phyloP scores from a whole-genome alignment of 2,888 invertebrate species.

The Eupithecia subfuscata region DNA sequence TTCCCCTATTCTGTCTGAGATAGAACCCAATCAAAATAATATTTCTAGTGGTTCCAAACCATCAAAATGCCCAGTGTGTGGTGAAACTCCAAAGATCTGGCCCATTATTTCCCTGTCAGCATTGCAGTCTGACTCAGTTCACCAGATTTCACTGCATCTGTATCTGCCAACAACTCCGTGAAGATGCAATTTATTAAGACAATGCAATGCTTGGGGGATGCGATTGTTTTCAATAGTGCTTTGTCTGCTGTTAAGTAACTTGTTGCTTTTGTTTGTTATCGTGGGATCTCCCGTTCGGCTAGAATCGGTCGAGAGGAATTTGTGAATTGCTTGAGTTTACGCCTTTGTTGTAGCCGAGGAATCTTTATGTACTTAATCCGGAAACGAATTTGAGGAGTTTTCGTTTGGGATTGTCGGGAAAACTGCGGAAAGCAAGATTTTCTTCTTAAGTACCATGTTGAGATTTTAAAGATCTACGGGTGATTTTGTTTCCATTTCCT shows the following conservation, averaged over 20 bases:
- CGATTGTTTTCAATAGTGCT: conserved; percentile 44
- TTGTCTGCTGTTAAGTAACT: conserved; percentile 43
- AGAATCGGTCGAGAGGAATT: conserved; percentile 26
- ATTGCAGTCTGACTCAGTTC: conserved; percentile 23
- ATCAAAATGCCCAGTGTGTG: not conserved
- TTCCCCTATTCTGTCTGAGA: not conserved
- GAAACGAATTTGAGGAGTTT: not conserved
- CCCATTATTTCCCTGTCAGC: conserved; percentile 23
- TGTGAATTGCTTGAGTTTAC: conserved; percentile 13
- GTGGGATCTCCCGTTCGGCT: conserved; percentile 29
- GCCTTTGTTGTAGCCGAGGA: not conserved
- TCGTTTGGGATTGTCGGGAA: not conserved
- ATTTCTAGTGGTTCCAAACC: not conserved
- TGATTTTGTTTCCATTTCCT: not conserved
- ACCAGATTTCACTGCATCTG: conserved; percentile 41
- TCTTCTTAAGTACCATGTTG: not conserved
- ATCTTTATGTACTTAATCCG: not conserved
- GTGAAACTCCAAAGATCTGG: conserved; percentile 15
- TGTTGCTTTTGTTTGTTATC: conserved; percentile 44
- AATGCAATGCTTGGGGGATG: conserved; percentile 43
- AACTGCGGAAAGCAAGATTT: not conserved
- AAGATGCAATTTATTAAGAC: conserved; percentile 43
- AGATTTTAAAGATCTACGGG: not conserved
- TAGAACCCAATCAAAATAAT: not conserved
- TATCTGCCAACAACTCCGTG: conserved; percentile 39